These are phyloP conservation scores for Metaphire vulgaris DNA, from an alignment of 1,140 invertebrate genomes.

Conservation along the genomic window DNA sequence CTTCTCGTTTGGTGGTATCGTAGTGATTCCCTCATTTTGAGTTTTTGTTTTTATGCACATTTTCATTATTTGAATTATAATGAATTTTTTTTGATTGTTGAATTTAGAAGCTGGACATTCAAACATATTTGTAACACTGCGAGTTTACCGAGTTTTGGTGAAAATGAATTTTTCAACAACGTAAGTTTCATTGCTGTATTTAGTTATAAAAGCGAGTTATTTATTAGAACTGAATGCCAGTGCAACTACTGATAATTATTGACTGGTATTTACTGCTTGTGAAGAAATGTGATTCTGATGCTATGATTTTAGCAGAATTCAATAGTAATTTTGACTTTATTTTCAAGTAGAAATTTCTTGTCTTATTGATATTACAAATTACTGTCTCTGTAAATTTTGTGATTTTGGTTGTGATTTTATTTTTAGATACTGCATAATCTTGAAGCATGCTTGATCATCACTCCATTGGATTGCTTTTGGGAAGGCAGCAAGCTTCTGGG, in stretches of 20 bases:
- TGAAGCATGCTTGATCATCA: slow-evolving; percentile 92
- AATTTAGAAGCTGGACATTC: not conserved
- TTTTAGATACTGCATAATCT: slow-evolving; percentile 66
- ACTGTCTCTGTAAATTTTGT: not conserved
- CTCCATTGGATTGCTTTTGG: slow-evolving; percentile 98
- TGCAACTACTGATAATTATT: too few species aligned
- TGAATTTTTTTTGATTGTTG: not conserved
- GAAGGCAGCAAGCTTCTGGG: slow-evolving; percentile 93
- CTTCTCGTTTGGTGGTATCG: not conserved
- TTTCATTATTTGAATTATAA: not conserved
- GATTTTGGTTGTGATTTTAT: slow-evolving; percentile 5
- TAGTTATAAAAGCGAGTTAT: not conserved
- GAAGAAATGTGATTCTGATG: not conserved
- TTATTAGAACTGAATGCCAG: too few species aligned
- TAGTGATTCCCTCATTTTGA: too few species aligned
- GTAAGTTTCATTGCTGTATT: too few species aligned
- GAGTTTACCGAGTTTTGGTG: not conserved
- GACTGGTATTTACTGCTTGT: not conserved
- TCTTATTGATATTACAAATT: not conserved
- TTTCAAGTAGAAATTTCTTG: not conserved
- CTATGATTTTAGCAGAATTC: not conserved
- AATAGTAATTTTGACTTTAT: not conserved
- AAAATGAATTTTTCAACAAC: not conserved
- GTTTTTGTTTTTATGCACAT: not conserved
- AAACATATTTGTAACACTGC: not conserved